Evolutionary conservation across 2,113 vertebrate species (phyloP).

Genomic region (Spea multiplicata): DNA sequence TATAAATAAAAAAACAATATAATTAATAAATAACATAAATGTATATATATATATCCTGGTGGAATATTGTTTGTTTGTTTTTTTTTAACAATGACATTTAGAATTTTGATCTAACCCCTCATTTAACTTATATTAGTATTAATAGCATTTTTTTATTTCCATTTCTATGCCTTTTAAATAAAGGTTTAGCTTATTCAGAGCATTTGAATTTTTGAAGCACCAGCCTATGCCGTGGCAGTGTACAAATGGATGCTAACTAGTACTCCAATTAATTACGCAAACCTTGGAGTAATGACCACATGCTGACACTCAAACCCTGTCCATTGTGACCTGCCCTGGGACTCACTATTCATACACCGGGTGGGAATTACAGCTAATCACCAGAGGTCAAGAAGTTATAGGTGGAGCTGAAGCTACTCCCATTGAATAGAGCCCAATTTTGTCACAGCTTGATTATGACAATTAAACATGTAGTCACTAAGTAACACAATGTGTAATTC

Average conservation of each 20-base stretch:
- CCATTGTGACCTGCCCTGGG: slow-evolving; percentile 27
- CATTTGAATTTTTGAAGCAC: not conserved
- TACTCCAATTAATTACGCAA: not conserved
- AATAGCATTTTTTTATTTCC: no score
- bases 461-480: slow-evolving; percentile 35
- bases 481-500: slow-evolving; percentile 37
- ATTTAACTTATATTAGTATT: no score
- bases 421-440: slow-evolving; percentile 42
- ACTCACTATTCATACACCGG: slow-evolving; percentile 27
- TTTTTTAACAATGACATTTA: no score
- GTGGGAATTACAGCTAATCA: slow-evolving; percentile 40
- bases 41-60: no score
- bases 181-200: no score
- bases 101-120: no score
- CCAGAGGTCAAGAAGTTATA: slow-evolving; percentile 46
- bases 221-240: not conserved
- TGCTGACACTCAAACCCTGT: slow-evolving; percentile 14
- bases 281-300: slow-evolving; percentile 4
- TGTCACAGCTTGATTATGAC: slow-evolving; percentile 40
- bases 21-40: no score
- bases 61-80: no score
- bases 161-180: no score
- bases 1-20: no score
- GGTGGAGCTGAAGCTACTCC: slow-evolving; percentile 23
- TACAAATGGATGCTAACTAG: not conserved